Base-by-base conservation (phyloP, 1,140 invertebrate genomes). In the Notospermus geniculatus region DNA sequence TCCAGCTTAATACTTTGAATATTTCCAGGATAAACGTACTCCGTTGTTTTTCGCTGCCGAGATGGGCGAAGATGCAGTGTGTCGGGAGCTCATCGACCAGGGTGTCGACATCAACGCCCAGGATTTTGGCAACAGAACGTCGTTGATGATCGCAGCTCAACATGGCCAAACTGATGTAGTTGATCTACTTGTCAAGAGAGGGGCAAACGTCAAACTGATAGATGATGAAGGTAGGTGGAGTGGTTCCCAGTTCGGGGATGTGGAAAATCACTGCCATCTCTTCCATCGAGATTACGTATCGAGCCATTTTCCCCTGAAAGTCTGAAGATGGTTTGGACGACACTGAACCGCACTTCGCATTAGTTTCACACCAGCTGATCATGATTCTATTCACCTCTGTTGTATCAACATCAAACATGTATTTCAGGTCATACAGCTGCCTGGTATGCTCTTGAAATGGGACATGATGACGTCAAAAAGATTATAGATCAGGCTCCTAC, bases 131-230 rank as follows among this genome's bases (percentile, higher is more conserved):
- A 22, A 27, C 2, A 77, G 75, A n/a, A 73, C 75, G 17, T 63
- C 74, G 22, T 58, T 79, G 28, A 77, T 79, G 72, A 60, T 69
- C 17, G 77, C 77, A 32, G 74, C 77, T n/a, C 75, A 73, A 36
- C 68, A 74, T 63, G 77, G 76, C 5, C 67, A 72, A 29, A 64
- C 46, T 17, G 71, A 76, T 41, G 69, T 76, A 15, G 73, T 72
- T 68, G 71, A 76, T 45, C 68, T 76, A 22, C 60, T 78, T 23
- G 59, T 78, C 22, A 71, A 68, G 32, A 69, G 66, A 63, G 76
- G 76, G 41, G 74, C 75, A 15, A 32, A 56, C 19, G 39, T 43
- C 5, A 29, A n/a, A 19, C 25, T 62, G 25, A 23, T 23, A 22
- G 74, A 73, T 50, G 57, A 53, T 57, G 29, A 65, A 53, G 63